Conservation (phyloP, 2,113 vertebrate genomes). For the Archocentrus centrarchus region DNA sequence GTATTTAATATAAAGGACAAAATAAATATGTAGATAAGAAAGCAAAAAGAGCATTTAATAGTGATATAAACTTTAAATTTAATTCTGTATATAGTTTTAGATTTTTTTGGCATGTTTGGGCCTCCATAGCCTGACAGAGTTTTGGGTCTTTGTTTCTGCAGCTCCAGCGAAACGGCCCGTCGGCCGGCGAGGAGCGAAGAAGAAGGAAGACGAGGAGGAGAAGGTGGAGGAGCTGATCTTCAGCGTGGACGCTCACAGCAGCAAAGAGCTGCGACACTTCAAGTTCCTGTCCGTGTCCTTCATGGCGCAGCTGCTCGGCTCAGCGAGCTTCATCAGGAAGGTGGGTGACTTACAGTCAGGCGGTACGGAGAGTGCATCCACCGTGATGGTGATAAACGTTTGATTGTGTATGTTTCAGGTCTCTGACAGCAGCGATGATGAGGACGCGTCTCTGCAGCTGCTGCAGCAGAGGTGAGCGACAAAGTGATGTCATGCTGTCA, state of each 20-base stretch:
- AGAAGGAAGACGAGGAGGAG: conserved; percentile 63
- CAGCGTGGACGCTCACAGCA: conserved; percentile 84
- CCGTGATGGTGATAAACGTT: background rate
- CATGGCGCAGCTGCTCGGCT: conserved; percentile 89
- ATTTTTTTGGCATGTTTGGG: background rate
- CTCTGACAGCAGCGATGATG: conserved; percentile 23
- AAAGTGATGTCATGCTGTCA: no score
- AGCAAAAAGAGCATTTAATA: no score
- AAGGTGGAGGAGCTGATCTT: conserved; percentile 84
- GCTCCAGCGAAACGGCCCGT: conserved; percentile 60
- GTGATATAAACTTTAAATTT: no score
- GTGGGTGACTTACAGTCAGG: conserved; percentile 70
- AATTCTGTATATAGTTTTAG: background rate
- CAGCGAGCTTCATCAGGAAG: conserved; percentile 88
- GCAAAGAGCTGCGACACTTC: conserved; percentile 94
- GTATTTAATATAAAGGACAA: no score
- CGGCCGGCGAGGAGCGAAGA: background rate
- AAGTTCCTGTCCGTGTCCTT: conserved; percentile 93
- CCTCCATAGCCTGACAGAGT: background rate
- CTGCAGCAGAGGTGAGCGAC: conserved; percentile 79
- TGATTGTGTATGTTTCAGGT: conserved; percentile 67
- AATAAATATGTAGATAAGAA: no score
- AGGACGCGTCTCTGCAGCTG: conserved; percentile 61
- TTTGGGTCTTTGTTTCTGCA: background rate
- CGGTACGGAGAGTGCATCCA: background rate